Base-by-base conservation (phyloP, 2,113 vertebrate species). In the Clarias magur region DNA sequence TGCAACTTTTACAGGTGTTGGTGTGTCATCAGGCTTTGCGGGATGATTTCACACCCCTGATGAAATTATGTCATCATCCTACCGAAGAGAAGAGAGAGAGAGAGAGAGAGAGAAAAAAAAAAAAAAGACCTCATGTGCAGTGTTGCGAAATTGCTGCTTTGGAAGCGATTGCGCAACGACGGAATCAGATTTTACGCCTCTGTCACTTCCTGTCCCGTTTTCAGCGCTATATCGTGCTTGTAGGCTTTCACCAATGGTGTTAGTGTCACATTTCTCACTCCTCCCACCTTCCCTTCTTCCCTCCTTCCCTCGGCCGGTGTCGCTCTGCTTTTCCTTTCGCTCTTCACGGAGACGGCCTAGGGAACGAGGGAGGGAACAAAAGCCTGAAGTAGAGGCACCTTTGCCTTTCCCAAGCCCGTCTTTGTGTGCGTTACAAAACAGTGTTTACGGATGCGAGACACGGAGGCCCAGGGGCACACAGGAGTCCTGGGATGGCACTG, bases 401-500 rank as follows among this genome's bases (percentile, higher is more conserved):
- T 89, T 85, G 85, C 63, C 87, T 78, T 91, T 83, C 88, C 86
- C 86, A 79, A 88, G 89, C 75, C 54, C 68, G 84, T 80, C 85
- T 89, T 88, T 90, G 73, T 88, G 67, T 34, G 16, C 17, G 16
- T 67, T 78, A 90, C 89, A 90, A 91, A 90, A 80, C 81, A 68
- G 30, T 67, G 25, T 57, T 85, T 85, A 80, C 7, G 59, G 88
- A 89, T 91, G 83, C 86, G 72, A 80, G 82, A 63, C 84, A 85
- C 79, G 30, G 48, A 59, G 65, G 62, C 54, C 60, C 82, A 56
- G 10, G 4, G 23, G 73, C 48, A 27, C 38, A 82, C 42, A 17
- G 63, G 27, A 88, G 72, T 25, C 84, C 67, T 23, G 9, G 70
- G 54, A 65, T 72, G 65, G 42, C 63, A 82, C 57, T 68, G 53